These are phyloP conservation scores for Isurus oxyrinchus DNA, from an alignment of 2,113 vertebrate species.

Conservation along the genomic window DNA sequence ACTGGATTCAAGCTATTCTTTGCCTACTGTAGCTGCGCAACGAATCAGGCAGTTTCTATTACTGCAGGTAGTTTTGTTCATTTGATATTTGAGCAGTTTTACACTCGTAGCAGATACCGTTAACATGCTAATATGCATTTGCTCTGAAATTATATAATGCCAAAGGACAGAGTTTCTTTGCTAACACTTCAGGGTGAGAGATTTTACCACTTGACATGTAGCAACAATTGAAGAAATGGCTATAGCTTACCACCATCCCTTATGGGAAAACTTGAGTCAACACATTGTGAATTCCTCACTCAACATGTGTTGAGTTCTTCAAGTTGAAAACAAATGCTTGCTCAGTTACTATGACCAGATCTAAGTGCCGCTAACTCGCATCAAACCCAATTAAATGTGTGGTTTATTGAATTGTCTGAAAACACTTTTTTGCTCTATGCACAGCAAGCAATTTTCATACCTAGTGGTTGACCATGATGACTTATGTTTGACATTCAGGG, in stretches of 20 bases:
- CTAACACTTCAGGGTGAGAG: not conserved
- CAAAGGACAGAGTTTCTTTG: not conserved
- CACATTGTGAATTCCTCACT: not conserved
- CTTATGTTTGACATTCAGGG: not conserved
- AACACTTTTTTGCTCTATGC: not conserved
- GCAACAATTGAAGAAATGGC: not conserved
- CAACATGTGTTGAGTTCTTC: no score
- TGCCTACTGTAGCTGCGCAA: not conserved
- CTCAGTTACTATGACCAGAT: not conserved
- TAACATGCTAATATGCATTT: not conserved
- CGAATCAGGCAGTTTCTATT: not conserved
- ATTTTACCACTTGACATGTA: not conserved
- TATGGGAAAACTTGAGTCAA: not conserved
- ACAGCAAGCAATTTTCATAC: not conserved
- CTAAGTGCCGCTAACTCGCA: not conserved
- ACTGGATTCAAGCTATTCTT: not conserved
- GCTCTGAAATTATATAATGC: not conserved
- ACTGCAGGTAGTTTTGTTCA: no score
- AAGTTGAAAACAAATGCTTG: not conserved
- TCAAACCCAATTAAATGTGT: not conserved
- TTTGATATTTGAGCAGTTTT: not conserved
- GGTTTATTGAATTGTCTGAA: not conserved
- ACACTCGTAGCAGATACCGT: not conserved
- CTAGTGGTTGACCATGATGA: not conserved
- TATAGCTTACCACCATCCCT: not conserved